Evolutionary conservation across 2,888 invertebrate species (phyloP).

Genomic region (Harpalus rubripes): DNA sequence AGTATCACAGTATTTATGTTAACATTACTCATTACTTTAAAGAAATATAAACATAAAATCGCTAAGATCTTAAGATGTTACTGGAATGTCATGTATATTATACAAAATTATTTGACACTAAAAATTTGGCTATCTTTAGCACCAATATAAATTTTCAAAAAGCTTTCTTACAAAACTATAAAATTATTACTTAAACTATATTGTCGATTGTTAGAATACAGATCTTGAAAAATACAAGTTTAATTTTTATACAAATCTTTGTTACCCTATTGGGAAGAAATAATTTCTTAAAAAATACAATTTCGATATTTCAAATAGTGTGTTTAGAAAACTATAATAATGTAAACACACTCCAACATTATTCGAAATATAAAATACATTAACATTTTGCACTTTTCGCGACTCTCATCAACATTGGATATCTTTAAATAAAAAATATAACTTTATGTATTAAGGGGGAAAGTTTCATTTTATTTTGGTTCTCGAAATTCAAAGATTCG

Average conservation of each 20-base stretch:
- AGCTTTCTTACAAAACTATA: conserved; percentile 29
- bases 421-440: too few relatives aligned
- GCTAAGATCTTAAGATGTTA: conserved; percentile 16
- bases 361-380: too few relatives aligned
- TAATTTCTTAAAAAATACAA: neutral
- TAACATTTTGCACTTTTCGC: too few relatives aligned
- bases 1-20: conserved; percentile 57
- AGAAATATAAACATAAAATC: neutral
- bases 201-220: conserved; percentile 6
- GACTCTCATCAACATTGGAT: too few relatives aligned
- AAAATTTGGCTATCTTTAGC: conserved; percentile 5
- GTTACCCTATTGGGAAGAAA: neutral
- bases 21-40: neutral
- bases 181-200: conserved; percentile 23
- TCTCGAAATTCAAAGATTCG: too few relatives aligned
- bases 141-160: conserved; percentile 27
- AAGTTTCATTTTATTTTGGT: too few relatives aligned
- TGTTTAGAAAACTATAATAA: neutral
- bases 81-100: conserved; percentile 27
- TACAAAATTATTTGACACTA: conserved; percentile 12
- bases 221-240: conserved; percentile 11
- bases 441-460: too few relatives aligned
- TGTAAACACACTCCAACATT: too few relatives aligned
- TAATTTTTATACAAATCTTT: neutral
- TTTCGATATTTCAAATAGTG: neutral